Conservation (phyloP, 2,113 vertebrate genomes). For the Phyllopteryx taeniolatus region DNA sequence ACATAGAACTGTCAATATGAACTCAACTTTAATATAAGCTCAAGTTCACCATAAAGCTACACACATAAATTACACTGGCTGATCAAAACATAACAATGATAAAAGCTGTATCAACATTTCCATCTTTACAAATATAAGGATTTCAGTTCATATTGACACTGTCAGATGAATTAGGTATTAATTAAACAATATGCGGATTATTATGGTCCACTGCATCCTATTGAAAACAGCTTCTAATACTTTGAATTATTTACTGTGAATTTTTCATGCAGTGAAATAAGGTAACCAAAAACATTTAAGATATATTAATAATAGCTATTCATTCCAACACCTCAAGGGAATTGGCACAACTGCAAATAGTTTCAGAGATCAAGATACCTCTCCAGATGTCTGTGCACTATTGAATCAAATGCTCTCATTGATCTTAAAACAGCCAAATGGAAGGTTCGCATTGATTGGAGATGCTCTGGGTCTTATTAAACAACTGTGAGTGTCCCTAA, state of each 20-base stretch:
- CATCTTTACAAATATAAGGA: not conserved
- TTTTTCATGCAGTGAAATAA: not conserved
- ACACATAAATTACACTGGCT: too few species aligned
- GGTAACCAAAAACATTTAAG: not conserved
- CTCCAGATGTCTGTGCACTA: constrained; percentile 54
- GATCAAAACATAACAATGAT: too few species aligned
- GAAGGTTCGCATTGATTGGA: constrained; percentile 71
- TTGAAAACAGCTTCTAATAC: too few species aligned
- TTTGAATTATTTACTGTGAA: too few species aligned
- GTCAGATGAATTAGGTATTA: not conserved
- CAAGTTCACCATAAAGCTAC: too few species aligned
- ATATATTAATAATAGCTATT: not conserved
- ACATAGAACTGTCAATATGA: not conserved
- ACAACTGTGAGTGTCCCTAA: constrained; percentile 68
- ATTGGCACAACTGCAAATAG: constrained; percentile 23
- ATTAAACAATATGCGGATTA: not conserved
- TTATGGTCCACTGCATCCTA: too few species aligned
- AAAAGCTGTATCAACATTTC: too few species aligned
- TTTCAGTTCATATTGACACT: not conserved
- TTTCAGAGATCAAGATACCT: constrained; percentile 36
- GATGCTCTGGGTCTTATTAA: constrained; percentile 75
- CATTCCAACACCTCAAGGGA: not conserved
- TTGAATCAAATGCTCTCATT: constrained; percentile 66
- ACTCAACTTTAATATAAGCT: not conserved
- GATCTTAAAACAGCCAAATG: constrained; percentile 64